Evolutionary conservation across 2,113 vertebrate genomes (phyloP).

Genomic region (Thryonomys swinderianus): DNA sequence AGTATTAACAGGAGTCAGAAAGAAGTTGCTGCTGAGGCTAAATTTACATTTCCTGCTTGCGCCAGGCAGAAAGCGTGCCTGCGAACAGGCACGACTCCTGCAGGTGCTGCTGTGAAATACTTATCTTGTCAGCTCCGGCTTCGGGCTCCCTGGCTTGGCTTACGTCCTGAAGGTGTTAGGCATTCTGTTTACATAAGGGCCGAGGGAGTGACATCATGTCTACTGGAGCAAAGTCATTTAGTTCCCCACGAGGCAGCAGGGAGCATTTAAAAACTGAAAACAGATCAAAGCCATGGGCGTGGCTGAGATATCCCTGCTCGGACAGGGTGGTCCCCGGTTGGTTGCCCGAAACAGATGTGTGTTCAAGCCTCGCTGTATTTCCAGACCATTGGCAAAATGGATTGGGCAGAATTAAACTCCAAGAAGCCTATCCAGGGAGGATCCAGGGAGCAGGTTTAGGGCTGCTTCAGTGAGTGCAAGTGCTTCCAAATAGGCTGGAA

Average conservation of each 20-base stretch:
- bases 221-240: slow-evolving; percentile 82
- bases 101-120: slow-evolving; percentile 62
- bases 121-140: slow-evolving; percentile 85
- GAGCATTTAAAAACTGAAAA: slow-evolving; percentile 83
- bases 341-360: slow-evolving; percentile 36
- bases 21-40: neutral
- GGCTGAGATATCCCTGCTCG: slow-evolving; percentile 21
- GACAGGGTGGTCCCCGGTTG: slow-evolving; percentile 40
- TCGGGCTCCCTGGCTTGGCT: accelerated
- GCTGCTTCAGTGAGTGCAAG: slow-evolving; percentile 36
- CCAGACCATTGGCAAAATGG: slow-evolving; percentile 55
- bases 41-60: slow-evolving; percentile 20
- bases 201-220: slow-evolving; percentile 88
- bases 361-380: slow-evolving; percentile 48
- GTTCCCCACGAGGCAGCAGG: slow-evolving; percentile 80
- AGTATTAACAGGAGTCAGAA: slow-evolving; percentile 17
- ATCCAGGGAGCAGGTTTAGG: too few species aligned
- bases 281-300: slow-evolving; percentile 79
- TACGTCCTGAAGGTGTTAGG: slow-evolving; percentile 81
- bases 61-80: neutral
- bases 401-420: neutral
- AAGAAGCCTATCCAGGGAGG: slow-evolving; percentile 27
- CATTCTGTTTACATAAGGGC: slow-evolving; percentile 85
- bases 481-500: slow-evolving; percentile 65
- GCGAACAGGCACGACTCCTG: neutral